Percentiles rank a stretch among this genome's conserved stretches.
Conservation (phyloP, 35 echinoderm and acorn worm genomes). For the Lytechinus variegatus region DNA sequence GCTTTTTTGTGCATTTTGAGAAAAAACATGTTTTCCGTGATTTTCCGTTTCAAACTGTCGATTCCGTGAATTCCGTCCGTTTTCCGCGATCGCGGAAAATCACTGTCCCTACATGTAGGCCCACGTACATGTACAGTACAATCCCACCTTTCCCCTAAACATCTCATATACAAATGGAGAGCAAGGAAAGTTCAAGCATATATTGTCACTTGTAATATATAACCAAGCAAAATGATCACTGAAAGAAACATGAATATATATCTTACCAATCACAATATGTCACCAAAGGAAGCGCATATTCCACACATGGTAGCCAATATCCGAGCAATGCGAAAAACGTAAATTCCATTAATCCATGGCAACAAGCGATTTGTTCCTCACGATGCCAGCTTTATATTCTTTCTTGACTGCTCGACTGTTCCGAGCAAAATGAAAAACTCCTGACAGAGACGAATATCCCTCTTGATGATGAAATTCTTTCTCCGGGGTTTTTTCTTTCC, state of each 20-base stretch:
- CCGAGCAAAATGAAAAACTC: background rate
- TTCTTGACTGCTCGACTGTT: background rate
- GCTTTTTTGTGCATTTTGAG: no score
- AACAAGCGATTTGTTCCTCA: background rate
- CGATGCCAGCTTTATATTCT: background rate
- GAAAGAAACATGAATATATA: background rate
- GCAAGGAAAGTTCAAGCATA: background rate
- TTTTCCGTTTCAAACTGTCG: no score
- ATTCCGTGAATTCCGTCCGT: no score
- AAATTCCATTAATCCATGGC: slow-evolving; percentile 18
- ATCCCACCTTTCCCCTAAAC: no score
- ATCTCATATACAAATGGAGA: no score
- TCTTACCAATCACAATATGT: background rate
- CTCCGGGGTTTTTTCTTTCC: background rate
- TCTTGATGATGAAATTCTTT: background rate
- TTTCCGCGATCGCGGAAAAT: no score
- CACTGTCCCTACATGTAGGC: no score
- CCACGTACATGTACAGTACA: no score
- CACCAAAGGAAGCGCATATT: background rate
- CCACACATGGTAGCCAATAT: slow-evolving; percentile 10
- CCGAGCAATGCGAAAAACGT: background rate
- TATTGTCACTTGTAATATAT: background rate
- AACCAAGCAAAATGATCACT: background rate
- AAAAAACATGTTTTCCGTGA: no score
- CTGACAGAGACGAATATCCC: background rate